phyloP scores from a whole-genome alignment of 1,140 invertebrate genomes.

The Druon quercuslanigerum region DNA sequence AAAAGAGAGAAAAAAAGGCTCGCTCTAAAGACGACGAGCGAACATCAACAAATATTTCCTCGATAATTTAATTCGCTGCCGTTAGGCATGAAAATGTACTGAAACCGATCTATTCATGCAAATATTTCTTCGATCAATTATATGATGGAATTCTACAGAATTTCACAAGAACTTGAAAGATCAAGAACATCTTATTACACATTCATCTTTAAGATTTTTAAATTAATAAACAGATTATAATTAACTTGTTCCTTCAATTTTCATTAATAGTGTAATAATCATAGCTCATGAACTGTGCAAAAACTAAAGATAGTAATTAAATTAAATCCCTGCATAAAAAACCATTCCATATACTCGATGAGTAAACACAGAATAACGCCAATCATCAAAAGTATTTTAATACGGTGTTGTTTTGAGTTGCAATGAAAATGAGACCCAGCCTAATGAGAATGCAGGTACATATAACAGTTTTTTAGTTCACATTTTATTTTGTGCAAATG shows the following conservation, averaged over 20 bases:
- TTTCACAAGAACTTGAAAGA: conserved; percentile 13
- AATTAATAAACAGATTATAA: conserved; percentile 16
- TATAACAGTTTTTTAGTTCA: no score
- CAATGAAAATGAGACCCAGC: no score
- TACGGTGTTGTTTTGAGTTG: no score
- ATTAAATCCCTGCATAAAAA: background rate
- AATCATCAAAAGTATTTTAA: no score
- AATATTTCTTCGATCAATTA: conserved; percentile 23
- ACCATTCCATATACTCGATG: background rate
- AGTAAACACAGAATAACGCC: background rate
- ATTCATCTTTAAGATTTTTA: background rate
- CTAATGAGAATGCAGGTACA: no score
- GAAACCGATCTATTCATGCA: conserved; percentile 17
- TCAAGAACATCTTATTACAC: conserved; percentile 8
- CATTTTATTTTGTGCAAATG: background rate
- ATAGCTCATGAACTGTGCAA: no score
- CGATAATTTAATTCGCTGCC: background rate
- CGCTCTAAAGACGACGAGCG: background rate
- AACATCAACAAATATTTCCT: background rate
- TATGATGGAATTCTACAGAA: conserved; percentile 17
- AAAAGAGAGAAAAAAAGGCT: no score
- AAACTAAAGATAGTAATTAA: background rate
- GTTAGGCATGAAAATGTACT: background rate
- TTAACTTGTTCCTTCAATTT: conserved; percentile 1
- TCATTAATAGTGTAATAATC: background rate